Percentiles rank a stretch among this genome's conserved stretches.
Conservation (phyloP, 2,888 invertebrate genomes). For the Phyto melanocephala region DNA sequence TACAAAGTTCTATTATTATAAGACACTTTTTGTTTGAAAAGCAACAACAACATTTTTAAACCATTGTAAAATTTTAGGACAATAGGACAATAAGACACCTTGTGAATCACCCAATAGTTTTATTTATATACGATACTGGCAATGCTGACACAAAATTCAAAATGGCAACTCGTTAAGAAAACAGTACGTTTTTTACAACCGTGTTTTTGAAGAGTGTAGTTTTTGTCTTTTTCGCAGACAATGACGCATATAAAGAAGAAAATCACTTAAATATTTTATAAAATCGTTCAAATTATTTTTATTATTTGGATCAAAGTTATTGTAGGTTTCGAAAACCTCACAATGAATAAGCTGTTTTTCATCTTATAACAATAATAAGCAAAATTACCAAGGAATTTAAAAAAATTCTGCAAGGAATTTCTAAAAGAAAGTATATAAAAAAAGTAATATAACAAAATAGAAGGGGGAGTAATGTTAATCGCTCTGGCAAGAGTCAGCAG, state of each 20-base stretch:
- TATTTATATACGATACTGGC: not conserved
- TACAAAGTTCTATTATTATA: too few relatives aligned
- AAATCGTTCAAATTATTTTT: slow-evolving; percentile 5
- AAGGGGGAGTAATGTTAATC: slow-evolving; percentile 54
- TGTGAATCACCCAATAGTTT: too few relatives aligned
- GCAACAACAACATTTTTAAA: too few relatives aligned
- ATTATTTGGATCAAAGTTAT: not conserved
- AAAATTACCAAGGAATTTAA: not conserved
- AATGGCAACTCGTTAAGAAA: not conserved
- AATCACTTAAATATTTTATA: slow-evolving; percentile 21
- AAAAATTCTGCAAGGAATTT: not conserved
- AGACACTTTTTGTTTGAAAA: too few relatives aligned
- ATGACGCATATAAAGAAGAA: slow-evolving; percentile 59
- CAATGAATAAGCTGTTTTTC: not conserved
- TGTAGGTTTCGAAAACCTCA: not conserved
- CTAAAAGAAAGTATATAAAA: slow-evolving; percentile 35
- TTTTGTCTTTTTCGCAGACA: slow-evolving; percentile 54
- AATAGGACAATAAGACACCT: too few relatives aligned
- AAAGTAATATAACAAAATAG: slow-evolving; percentile 28
- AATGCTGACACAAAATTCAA: not conserved
- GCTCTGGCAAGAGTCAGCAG: slow-evolving; percentile 35
- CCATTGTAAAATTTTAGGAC: too few relatives aligned
- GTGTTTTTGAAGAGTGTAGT: slow-evolving; percentile 1
- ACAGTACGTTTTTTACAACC: slow-evolving; percentile 14
- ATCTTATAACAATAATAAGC: not conserved